Evolutionary conservation across 2,797 vertebrate genomes (phyloP).

Genomic region (Cuniculus paca): DNA sequence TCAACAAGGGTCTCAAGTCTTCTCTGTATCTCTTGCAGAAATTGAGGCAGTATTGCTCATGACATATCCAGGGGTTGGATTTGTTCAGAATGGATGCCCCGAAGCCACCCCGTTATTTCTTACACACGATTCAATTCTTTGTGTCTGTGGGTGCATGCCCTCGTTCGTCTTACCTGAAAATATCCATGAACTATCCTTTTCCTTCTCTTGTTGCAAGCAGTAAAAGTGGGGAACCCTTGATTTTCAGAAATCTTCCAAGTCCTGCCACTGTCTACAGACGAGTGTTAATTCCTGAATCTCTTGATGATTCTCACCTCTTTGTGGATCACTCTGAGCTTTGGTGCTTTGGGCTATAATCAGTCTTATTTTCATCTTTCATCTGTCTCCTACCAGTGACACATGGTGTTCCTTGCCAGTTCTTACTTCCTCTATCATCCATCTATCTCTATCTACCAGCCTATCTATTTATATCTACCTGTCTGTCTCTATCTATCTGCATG

Average conservation of each 20-base stretch:
- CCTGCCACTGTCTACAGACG: constrained; percentile 27
- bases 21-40: neutral
- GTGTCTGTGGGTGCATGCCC: neutral
- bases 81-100: neutral
- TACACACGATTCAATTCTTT: neutral
- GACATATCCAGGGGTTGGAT: neutral
- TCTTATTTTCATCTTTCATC: constrained; percentile 77
- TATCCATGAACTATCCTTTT: neutral
- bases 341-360: constrained; percentile 74
- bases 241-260: constrained; percentile 43
- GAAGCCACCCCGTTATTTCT: neutral
- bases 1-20: neutral
- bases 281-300: constrained; percentile 25
- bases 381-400: constrained; percentile 67
- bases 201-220: constrained; percentile 6
- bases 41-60: neutral
- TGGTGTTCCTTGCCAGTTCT: constrained; percentile 75
- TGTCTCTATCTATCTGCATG: constrained; percentile 59
- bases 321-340: constrained; percentile 53
- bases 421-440: constrained; percentile 76
- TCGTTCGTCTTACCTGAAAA: constrained; percentile 12
- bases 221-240: neutral
- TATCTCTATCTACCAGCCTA: constrained; percentile 46
- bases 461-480: constrained; percentile 73
- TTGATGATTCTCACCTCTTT: neutral